Evolutionary conservation across 2,888 invertebrate genomes (phyloP), one percentile per base, ranked within the genome.

Genomic region (Cactoblastis cactorum): DNA sequence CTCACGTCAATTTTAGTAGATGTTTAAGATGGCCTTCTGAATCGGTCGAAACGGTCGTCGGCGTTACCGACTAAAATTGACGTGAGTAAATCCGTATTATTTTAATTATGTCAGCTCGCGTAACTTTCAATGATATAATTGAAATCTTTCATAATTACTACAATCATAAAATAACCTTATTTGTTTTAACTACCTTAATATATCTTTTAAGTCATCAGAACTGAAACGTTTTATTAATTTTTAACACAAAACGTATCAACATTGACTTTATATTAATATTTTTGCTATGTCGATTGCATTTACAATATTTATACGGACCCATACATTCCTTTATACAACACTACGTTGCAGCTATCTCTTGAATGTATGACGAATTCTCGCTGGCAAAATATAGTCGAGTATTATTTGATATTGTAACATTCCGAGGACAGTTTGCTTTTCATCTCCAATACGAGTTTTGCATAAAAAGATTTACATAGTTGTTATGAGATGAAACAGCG

Each of bases 401-500:
- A 32, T 32, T 49, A 38, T 49, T 41, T 19, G 14, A 43, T 34
- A 39, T 19, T 41, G 18, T 49, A 34, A 39, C 39, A 38, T 39
- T 34, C 22, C 12, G 22, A 33, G 17, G 18, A 49, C 34, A 39
- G 17, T 39, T 49, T 19, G 9, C 22, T 8, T 35, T 47, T 32
- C 39, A 28, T 43, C 28, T 28, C 11, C 28, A 43, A 17, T 11
- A 32, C 15, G 22, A 41, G 22, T 41, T 45, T 45, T 37, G 17
- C 37, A 17, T 37, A 37, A 37, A 8, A 9, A 15, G 3, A 37
- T 37, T 37, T 37, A 17, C 37, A 11, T 17, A 17, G 8, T 37
- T 35, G 15, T 15, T 37, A 37, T 15, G 3, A 8, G 9, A 37
- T 28, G 32, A 45, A n/a, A 28, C 24, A 22, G 34, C 14, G n/a